phyloP scores from a whole-genome alignment of 1,140 invertebrate species.

The Mya arenaria region DNA sequence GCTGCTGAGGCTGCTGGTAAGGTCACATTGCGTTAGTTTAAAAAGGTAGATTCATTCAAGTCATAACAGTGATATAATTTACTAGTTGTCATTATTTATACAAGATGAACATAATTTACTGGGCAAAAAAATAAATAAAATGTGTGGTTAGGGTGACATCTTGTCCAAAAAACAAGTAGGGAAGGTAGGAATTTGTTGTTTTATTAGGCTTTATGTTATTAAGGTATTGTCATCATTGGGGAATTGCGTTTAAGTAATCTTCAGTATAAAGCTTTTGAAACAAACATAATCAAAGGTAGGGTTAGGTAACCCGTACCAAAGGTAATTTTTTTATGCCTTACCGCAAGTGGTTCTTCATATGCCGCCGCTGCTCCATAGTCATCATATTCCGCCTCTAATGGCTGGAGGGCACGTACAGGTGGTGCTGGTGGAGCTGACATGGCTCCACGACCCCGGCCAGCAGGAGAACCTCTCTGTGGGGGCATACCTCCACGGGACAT shows the following conservation, averaged over 20 bases:
- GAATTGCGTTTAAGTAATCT: too few species aligned
- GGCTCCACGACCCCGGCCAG: conserved; percentile 38
- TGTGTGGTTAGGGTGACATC: too few species aligned
- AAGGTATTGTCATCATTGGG: too few species aligned
- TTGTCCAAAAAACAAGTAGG: too few species aligned
- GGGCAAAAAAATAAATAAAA: too few species aligned
- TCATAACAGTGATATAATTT: background rate
- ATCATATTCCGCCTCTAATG: conserved; percentile 51
- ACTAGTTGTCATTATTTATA: background rate
- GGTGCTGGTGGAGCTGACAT: conserved; percentile 39
- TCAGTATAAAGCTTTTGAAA: too few species aligned
- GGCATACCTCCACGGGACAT: conserved; percentile 27
- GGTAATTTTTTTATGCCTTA: too few species aligned
- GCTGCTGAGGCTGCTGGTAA: too few species aligned
- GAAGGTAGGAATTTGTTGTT: too few species aligned
- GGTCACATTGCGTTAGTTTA: background rate
- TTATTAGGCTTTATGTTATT: too few species aligned
- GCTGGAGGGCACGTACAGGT: background rate
- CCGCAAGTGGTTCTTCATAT: conserved; percentile 13
- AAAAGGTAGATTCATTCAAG: background rate
- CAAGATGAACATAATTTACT: background rate
- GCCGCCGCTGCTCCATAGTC: conserved; percentile 52
- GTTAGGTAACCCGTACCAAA: too few species aligned
- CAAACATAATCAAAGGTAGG: too few species aligned
- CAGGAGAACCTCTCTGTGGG: conserved; percentile 45